Percentiles rank a stretch among this genome's conserved stretches.
phyloP scores from a whole-genome alignment of 2,888 invertebrate genomes.

The Tolmerus cingulatus region DNA sequence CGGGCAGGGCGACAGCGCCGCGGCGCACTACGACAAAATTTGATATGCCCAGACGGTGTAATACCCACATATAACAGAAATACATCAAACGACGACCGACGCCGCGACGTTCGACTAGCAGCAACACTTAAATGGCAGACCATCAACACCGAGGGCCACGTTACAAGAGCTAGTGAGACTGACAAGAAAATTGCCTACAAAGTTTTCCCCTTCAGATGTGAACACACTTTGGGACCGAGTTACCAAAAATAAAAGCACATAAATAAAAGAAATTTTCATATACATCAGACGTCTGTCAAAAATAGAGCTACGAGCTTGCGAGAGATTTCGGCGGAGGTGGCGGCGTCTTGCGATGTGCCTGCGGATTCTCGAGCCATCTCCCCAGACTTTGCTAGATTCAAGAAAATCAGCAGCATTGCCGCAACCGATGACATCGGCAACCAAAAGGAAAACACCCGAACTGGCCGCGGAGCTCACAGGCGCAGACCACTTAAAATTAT shows the following conservation, averaged over 20 bases:
- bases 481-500: conserved; percentile 18
- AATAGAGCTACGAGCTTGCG: conserved; percentile 42
- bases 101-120: conserved; percentile 1
- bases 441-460: not conserved
- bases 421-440: conserved; percentile 27
- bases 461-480: not conserved
- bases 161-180: not conserved
- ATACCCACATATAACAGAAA: conserved; percentile 20
- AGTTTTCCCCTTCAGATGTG: conserved; percentile 20
- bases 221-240: conserved; percentile 27
- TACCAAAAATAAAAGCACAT: conserved; percentile 48
- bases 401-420: not conserved
- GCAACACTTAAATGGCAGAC: conserved; percentile 26
- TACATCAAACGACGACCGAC: conserved; percentile 26
- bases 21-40: conserved; percentile 15
- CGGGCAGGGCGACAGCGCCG: not conserved
- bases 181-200: conserved; percentile 39
- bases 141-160: conserved; percentile 14
- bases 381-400: not conserved
- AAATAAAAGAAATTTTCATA: conserved; percentile 47
- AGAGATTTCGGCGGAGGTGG: conserved; percentile 3
- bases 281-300: conserved; percentile 48
- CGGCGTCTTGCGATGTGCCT: not conserved
- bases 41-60: conserved; percentile 26
- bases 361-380: not conserved